Evolutionary conservation across 2,888 invertebrate species (phyloP).

Genomic region (Heterodera filipjevi): DNA sequence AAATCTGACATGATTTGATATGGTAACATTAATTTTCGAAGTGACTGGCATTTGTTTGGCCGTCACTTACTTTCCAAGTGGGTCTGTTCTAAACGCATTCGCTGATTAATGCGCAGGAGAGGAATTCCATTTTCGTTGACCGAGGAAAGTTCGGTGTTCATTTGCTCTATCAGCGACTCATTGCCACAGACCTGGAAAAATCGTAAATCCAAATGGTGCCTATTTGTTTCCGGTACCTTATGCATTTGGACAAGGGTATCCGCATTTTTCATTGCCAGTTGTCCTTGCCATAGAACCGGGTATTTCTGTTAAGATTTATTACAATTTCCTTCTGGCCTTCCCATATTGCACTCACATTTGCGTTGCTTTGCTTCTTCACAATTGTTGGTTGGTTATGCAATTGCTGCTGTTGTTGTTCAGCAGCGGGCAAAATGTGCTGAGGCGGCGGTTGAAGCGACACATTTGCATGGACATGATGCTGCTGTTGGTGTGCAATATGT

Average conservation of each 20-base stretch:
- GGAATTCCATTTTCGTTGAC: conserved; percentile 26
- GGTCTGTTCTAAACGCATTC: conserved; percentile 92
- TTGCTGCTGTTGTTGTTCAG: neutral
- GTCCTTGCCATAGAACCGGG: conserved; percentile 96
- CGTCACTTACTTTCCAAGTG: conserved; percentile 77
- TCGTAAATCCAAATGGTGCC: neutral
- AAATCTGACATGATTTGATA: conserved; percentile 80
- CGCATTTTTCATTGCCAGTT: conserved; percentile 91
- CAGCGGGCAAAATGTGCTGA: neutral
- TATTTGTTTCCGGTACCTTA: conserved; percentile 43
- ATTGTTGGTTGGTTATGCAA: neutral
- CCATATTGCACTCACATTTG: neutral
- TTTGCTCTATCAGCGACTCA: conserved; percentile 77
- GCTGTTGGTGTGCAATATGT: neutral
- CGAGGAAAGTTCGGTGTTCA: conserved; percentile 35
- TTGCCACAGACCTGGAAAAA: conserved; percentile 84
- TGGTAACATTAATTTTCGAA: too few species aligned
- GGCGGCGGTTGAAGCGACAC: neutral
- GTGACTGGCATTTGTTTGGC: too few species aligned
- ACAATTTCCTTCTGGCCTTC: neutral
- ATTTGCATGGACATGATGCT: conserved; percentile 10
- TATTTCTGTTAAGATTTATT: conserved; percentile 68
- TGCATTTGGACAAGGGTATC: conserved; percentile 98
- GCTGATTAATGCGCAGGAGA: conserved; percentile 83
- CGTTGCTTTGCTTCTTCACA: conserved; percentile 16